Conservation (phyloP, 2,113 vertebrate genomes). For the Lamprotornis superbus region DNA sequence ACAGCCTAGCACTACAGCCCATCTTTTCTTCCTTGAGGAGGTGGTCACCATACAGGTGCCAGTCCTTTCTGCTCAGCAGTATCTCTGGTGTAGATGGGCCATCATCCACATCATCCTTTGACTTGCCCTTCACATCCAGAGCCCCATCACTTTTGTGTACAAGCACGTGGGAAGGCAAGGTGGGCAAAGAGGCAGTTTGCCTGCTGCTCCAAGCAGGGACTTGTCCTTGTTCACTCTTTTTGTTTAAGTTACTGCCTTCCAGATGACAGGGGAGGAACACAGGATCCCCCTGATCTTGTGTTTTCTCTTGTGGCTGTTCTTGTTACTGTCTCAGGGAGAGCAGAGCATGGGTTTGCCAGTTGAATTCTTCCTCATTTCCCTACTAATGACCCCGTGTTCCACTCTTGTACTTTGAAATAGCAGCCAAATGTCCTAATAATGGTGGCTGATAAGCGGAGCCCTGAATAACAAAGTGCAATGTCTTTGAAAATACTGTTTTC, state of each 20-base stretch:
- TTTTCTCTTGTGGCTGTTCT: background rate
- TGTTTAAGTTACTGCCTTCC: background rate
- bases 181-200: background rate
- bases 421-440: background rate
- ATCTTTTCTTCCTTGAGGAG: background rate
- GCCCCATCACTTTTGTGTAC: background rate
- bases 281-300: background rate
- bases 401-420: background rate
- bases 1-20: background rate
- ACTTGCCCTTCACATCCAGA: background rate
- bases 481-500: slow-evolving; percentile 9
- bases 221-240: background rate
- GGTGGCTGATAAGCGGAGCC: background rate
- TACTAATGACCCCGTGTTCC: background rate
- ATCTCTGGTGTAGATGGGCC: background rate
- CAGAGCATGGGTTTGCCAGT: background rate
- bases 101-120: background rate
- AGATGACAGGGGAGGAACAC: background rate
- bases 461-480: background rate
- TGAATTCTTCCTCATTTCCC: background rate
- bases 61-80: background rate
- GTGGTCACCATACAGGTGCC: too few relatives aligned
- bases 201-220: background rate
- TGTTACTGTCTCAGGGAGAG: background rate
- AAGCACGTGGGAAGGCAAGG: background rate